These are phyloP conservation scores for Charanyca ferruginea DNA, from an alignment of 2,888 invertebrate species.

Conservation along the genomic window DNA sequence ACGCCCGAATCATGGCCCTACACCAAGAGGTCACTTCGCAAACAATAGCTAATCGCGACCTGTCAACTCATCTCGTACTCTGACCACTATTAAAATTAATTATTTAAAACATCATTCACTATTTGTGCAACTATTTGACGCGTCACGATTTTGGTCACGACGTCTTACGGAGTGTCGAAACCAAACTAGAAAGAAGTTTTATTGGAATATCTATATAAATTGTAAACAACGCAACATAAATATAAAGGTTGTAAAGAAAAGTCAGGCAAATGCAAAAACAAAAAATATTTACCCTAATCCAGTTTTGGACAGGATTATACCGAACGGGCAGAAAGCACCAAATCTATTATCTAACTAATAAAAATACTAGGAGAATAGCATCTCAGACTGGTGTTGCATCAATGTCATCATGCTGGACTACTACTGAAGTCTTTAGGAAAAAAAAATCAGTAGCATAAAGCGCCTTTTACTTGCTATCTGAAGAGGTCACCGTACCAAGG, in stretches of 20 bases:
- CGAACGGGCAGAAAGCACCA: too few relatives aligned
- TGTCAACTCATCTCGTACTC: constrained; percentile 25
- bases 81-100: constrained; percentile 12
- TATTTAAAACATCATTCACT: constrained; percentile 18
- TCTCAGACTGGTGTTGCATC: background rate
- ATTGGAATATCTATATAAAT: background rate
- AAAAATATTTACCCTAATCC: too few relatives aligned
- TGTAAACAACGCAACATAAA: background rate
- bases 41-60: constrained; percentile 44
- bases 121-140: constrained; percentile 6
- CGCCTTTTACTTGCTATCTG: constrained; percentile 23
- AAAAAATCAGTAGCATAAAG: background rate
- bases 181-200: background rate
- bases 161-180: constrained; percentile 10
- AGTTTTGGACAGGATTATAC: too few relatives aligned
- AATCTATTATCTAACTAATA: background rate
- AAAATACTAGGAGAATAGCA: background rate
- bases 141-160: constrained; percentile 36
- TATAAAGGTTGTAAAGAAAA: background rate
- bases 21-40: constrained; percentile 4
- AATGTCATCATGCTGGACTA: background rate
- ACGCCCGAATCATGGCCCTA: constrained; percentile 4
- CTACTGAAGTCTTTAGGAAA: background rate
- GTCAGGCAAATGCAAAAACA: too few relatives aligned
- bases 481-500: constrained; percentile 48